Evolutionary conservation across 2,888 invertebrate species (phyloP), one percentile per base, ranked within the genome.

Genomic region (Cheilosia pagana): DNA sequence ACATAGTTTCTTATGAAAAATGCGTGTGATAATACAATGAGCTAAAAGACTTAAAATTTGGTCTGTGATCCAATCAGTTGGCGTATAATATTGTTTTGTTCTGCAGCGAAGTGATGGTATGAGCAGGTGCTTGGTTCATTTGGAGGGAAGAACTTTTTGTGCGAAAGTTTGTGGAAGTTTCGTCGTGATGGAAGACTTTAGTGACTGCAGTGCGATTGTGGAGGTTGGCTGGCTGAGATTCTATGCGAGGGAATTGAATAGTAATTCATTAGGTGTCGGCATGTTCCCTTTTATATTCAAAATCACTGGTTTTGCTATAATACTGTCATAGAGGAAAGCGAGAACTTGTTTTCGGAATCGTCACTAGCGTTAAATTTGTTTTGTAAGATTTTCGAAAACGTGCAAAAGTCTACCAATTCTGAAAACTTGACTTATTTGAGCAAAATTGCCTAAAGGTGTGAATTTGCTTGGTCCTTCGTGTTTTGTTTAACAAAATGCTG

Each of bases 21-120:
- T 12, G 14, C 12, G 5, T 14, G 21, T 63, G 52, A 43, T 52
- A 43, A 72, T 63, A 55, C n/a, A 70, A 70, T 70, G 75, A 76
- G 45, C 59, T 76, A 81, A 53, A 60, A 59, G 68, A 55, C 67
- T 14, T 65, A 25, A 75, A 21, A 63, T 28, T 75, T 68, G 23
- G 52, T 70, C 63, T 70, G 63, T 57, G 55, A 75, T 81, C 62
- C 21, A 48, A 62, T 67, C 48, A 23, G 59, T 12, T 14, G 21
- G 19, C 12, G 14, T 63, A 59, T 23, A 7, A 7, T 3, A 35
- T 2, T 14, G 23, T 23, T 21, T 50, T 4, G 35, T 8, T 31
- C 23, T 35, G 16, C 16, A 5, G 23, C 16, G 3, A n/a, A 43
- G 48, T n/a, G 39, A n/a, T 10, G 14, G 50, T 48, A 14, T 16